A percentile compares a stretch with the other conserved stretches of the same genome.
Conservation (phyloP, 2,888 invertebrate species). For the Toxonevra muliebris region DNA sequence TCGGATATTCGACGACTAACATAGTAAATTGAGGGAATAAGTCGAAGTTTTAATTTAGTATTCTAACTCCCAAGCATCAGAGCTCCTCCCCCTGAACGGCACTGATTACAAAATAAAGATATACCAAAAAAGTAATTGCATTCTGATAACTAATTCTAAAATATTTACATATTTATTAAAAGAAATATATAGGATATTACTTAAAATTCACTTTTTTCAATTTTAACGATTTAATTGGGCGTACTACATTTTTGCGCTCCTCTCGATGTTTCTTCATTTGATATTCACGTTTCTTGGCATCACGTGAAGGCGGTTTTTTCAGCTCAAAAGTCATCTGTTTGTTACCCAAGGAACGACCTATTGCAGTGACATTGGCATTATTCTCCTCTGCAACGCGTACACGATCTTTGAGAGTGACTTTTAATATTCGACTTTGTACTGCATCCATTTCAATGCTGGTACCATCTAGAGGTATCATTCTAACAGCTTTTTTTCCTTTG, state of each 20-base stretch:
- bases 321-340: constrained; percentile 82
- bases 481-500: constrained; percentile 57
- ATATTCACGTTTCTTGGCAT: constrained; percentile 69
- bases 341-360: constrained; percentile 74
- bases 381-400: constrained; percentile 69
- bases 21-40: no score
- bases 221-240: constrained; percentile 67
- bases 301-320: constrained; percentile 67
- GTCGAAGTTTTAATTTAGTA: no score
- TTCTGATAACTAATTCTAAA: no score
- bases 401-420: constrained; percentile 74
- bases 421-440: constrained; percentile 43
- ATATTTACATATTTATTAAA: no score
- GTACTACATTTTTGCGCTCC: constrained; percentile 74
- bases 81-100: no score
- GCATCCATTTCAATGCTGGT: constrained; percentile 66
- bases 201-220: constrained; percentile 64
- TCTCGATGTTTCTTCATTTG: constrained; percentile 74
- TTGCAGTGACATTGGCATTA: constrained; percentile 59
- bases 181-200: constrained; percentile 37
- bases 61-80: no score
- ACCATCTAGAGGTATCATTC: constrained; percentile 71
- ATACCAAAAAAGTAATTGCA: no score
- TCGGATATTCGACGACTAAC: no score
- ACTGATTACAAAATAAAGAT: no score